These are phyloP conservation scores for Smithornis capensis DNA, from an alignment of 2,113 vertebrate species.

Conservation along the genomic window DNA sequence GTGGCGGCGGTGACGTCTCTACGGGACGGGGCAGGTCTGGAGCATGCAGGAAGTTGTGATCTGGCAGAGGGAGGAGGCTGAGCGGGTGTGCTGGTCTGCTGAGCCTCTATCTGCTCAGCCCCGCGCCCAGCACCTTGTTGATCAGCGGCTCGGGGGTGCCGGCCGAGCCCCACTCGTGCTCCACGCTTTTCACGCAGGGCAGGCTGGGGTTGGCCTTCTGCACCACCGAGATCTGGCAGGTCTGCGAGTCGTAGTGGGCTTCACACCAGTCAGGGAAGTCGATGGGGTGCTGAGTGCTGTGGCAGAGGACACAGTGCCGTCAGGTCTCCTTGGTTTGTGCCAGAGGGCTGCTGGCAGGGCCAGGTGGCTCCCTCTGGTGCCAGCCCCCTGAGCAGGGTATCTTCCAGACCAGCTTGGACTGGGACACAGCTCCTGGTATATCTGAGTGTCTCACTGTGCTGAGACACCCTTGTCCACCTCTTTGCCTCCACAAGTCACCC, in stretches of 20 bases:
- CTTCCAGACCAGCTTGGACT: background rate
- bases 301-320: fast-evolving
- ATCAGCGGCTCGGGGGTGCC: slow-evolving; percentile 45
- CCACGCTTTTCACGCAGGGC: slow-evolving; percentile 76
- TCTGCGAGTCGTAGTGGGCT: slow-evolving; percentile 81
- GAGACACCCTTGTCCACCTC: fast-evolving
- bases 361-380: background rate
- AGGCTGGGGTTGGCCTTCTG: slow-evolving; percentile 83
- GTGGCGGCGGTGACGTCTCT: slow-evolving; percentile 37
- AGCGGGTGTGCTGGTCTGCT: fast-evolving
- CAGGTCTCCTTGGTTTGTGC: background rate
- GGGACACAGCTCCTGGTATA: background rate
- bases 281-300: slow-evolving; percentile 87
- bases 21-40: background rate
- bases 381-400: fast-evolving
- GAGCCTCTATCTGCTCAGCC: slow-evolving; percentile 4
- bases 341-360: fast-evolving
- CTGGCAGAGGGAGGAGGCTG: background rate
- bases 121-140: background rate
- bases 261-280: slow-evolving; percentile 91
- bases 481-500: background rate
- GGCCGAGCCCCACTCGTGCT: slow-evolving; percentile 72
- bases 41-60: slow-evolving; percentile 2
- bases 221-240: slow-evolving; percentile 87
- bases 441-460: background rate